Conservation (phyloP, 2,113 vertebrate species). For the Pitta sordida region DNA sequence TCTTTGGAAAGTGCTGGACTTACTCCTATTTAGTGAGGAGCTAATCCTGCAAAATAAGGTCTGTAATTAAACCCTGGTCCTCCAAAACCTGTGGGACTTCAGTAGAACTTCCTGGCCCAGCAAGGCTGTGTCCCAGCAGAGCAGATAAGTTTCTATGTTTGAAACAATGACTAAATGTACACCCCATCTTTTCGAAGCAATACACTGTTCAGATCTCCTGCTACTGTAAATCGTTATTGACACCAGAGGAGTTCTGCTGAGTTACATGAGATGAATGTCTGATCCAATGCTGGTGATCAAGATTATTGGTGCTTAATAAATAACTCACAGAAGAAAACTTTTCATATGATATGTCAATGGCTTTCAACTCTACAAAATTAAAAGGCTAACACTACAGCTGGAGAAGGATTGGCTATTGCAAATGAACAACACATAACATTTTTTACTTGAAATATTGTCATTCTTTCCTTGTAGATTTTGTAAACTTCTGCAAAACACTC, state of each 20-base stretch:
- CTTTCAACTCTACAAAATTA: not conserved
- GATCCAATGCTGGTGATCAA: not conserved
- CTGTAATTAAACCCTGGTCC: not conserved
- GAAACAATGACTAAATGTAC: not conserved
- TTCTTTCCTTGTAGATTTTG: not conserved
- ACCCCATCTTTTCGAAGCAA: not conserved
- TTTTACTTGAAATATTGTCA: not conserved
- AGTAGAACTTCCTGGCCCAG: not conserved
- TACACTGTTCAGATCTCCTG: not conserved
- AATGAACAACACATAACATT: not conserved
- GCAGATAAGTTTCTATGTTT: not conserved
- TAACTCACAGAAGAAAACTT: not conserved
- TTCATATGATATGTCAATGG: not conserved
- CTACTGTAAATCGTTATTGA: slow-evolving; percentile 41
- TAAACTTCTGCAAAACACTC: not conserved
- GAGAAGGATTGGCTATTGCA: not conserved
- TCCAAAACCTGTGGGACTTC: not conserved
- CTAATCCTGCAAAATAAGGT: not conserved
- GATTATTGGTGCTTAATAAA: not conserved
- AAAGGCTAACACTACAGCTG: not conserved
- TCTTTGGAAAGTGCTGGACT: not conserved
- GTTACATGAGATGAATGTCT: slow-evolving; percentile 12
- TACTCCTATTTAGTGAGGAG: not conserved
- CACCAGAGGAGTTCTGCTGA: slow-evolving; percentile 5
- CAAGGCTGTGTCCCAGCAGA: not conserved